Evolutionary conservation across 1,140 invertebrate species (phyloP).

Genomic region (Adelges cooleyi): DNA sequence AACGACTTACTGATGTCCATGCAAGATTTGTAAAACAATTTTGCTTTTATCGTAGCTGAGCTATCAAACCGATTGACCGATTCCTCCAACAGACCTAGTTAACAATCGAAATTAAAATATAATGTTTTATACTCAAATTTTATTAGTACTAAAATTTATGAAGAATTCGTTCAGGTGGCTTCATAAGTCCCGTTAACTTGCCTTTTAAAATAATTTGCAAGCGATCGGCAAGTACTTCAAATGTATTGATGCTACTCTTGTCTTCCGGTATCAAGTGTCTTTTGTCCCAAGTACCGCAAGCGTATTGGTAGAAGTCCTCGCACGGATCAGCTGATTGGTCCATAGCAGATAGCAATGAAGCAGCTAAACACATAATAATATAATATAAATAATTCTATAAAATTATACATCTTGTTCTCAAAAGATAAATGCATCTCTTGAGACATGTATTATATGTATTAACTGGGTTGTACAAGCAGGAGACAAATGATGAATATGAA

Average conservation of each 20-base stretch:
- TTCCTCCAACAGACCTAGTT: constrained; percentile 60
- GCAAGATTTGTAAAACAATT: constrained; percentile 74
- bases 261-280: constrained; percentile 82
- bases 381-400: constrained; percentile 13
- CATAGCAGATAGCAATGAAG: constrained; percentile 73
- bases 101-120: no score
- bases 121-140: no score
- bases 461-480: no score
- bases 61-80: constrained; percentile 50
- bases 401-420: background rate
- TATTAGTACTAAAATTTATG: no score
- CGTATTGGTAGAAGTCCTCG: constrained; percentile 78
- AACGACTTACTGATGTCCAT: constrained; percentile 70
- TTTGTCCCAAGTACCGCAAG: constrained; percentile 81
- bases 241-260: constrained; percentile 72
- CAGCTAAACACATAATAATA: no score
- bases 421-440: no score
- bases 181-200: no score
- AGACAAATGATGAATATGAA: no score
- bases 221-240: constrained; percentile 77
- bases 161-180: background rate
- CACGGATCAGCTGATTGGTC: constrained; percentile 68
- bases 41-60: constrained; percentile 65
- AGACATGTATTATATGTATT: no score
- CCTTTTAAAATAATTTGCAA: constrained; percentile 71